These are phyloP conservation scores for Lateolabrax maculatus DNA, from an alignment of 2,797 vertebrate species.

Conservation along the genomic window DNA sequence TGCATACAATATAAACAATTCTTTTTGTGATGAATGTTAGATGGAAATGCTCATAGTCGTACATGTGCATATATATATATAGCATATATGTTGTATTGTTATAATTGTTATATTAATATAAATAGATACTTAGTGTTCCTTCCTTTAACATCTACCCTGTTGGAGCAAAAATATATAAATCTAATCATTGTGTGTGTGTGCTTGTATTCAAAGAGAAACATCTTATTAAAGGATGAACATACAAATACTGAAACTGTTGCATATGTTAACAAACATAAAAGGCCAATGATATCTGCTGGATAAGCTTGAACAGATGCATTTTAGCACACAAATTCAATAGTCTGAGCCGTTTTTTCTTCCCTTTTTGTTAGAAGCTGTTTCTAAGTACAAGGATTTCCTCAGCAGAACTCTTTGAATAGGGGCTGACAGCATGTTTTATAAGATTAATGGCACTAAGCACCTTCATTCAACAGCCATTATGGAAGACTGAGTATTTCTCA, in stretches of 20 bases:
- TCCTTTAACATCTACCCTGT: not conserved
- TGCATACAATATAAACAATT: not conserved
- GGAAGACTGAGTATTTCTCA: slow-evolving; percentile 38
- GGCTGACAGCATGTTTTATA: slow-evolving; percentile 13
- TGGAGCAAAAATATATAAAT: not conserved
- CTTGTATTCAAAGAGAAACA: not conserved
- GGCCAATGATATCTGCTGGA: not conserved
- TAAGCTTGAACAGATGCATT: slow-evolving; percentile 37
- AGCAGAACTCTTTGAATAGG: not conserved
- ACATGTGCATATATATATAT: not conserved
- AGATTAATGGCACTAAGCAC: not conserved
- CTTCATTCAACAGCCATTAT: slow-evolving; percentile 35
- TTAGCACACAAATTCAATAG: slow-evolving; percentile 8
- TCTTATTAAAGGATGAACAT: not conserved
- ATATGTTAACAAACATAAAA: not conserved
- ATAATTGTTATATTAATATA: not conserved
- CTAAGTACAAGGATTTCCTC: not conserved
- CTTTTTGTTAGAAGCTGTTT: not conserved
- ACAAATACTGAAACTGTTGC: not conserved
- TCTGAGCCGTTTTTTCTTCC: slow-evolving; percentile 3
- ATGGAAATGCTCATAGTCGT: not conserved
- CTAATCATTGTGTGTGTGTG: not conserved
- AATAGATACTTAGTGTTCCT: not conserved
- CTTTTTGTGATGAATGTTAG: not conserved
- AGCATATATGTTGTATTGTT: not conserved